Evolutionary conservation across 1,140 invertebrate species (phyloP).

Genomic region (Bombus waltoni): DNA sequence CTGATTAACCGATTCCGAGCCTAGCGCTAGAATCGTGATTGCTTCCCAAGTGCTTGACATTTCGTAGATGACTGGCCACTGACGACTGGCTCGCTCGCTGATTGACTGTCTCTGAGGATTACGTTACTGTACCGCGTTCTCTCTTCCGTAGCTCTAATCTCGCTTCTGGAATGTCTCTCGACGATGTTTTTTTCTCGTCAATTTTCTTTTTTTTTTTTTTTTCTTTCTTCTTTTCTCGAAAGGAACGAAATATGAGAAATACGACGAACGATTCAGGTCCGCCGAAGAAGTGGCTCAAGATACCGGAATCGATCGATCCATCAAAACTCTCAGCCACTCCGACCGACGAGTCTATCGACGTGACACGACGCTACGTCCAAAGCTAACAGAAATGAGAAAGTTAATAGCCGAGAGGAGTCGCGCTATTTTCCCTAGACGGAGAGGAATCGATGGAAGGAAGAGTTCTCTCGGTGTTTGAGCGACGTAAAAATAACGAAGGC

Average conservation of each 20-base stretch:
- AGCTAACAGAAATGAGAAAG: neutral
- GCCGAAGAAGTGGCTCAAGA: no score
- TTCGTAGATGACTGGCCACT: slow-evolving; percentile 16
- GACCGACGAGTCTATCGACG: neutral
- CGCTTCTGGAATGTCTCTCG: neutral
- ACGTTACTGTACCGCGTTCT: no score
- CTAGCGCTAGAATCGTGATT: neutral
- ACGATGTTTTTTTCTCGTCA: no score
- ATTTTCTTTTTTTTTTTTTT: no score
- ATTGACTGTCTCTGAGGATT: neutral
- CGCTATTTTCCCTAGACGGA: no score
- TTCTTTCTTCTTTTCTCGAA: no score
- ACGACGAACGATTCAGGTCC: neutral
- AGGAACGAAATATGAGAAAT: neutral
- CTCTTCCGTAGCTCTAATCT: neutral
- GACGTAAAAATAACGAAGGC: neutral
- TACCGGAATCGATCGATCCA: neutral
- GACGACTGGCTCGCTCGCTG: neutral
- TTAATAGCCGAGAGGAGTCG: neutral
- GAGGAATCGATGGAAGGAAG: neutral
- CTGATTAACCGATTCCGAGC: slow-evolving; percentile 23
- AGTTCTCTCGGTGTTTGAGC: no score
- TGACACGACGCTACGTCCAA: neutral
- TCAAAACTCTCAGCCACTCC: neutral
- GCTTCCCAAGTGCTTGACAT: slow-evolving; percentile 26